phyloP scores from a whole-genome alignment of 2,113 vertebrate species.

The Carassius gibelio region DNA sequence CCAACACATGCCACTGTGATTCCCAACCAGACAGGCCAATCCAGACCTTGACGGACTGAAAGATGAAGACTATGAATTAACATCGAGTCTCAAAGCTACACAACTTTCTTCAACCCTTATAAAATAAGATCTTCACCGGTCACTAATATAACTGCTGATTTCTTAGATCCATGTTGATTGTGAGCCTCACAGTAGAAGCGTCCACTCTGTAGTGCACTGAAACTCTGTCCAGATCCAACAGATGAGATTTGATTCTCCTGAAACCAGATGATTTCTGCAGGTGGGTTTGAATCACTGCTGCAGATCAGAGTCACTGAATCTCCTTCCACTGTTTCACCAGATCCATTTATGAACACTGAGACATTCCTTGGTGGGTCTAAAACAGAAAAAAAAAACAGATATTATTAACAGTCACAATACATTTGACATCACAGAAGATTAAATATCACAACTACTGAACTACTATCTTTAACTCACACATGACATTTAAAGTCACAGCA shows the following conservation, averaged over 20 bases:
- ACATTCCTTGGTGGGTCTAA: neutral
- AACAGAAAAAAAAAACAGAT: too few relatives aligned
- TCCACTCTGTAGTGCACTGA: constrained; percentile 16
- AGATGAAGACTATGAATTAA: neutral
- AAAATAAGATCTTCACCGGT: neutral
- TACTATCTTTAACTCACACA: neutral
- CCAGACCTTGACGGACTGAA: neutral
- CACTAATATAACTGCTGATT: neutral
- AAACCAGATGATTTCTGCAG: constrained; percentile 28
- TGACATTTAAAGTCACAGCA: neutral
- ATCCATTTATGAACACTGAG: neutral
- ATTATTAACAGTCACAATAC: neutral
- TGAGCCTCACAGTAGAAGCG: constrained; percentile 6
- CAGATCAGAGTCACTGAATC: constrained; percentile 38
- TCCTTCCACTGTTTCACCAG: neutral
- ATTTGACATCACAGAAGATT: neutral
- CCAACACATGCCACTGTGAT: neutral
- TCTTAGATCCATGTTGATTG: neutral
- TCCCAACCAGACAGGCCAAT: neutral
- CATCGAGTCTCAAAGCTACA: neutral
- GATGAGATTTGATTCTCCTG: neutral
- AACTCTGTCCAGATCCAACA: constrained; percentile 9
- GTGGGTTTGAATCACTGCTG: constrained; percentile 18
- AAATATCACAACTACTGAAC: neutral
- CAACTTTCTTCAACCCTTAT: too few relatives aligned